Percentiles rank a stretch among this genome's conserved stretches.
phyloP scores from a whole-genome alignment of 2,113 vertebrate genomes.

The Anser brachyrhynchus region DNA sequence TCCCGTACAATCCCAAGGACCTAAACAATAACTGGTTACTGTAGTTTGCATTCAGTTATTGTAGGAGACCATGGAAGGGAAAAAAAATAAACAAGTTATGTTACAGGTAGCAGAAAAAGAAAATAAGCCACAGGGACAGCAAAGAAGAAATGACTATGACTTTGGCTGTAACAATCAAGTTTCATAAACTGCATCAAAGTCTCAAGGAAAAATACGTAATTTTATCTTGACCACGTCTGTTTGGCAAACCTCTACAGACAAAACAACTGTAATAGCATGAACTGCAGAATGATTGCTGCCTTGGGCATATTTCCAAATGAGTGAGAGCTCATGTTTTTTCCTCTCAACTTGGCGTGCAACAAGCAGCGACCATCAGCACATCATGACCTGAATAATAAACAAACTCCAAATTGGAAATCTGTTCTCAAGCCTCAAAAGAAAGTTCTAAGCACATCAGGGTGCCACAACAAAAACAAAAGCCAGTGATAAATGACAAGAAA shows the following conservation, averaged over 20 bases:
- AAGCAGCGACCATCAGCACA: constrained; percentile 3
- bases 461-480: not conserved
- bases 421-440: not conserved
- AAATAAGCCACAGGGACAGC: not conserved
- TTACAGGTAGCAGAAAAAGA: not conserved
- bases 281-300: constrained; percentile 12
- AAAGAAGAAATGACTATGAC: not conserved
- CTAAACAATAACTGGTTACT: not conserved
- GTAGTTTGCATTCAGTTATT: not conserved
- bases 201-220: constrained; percentile 52
- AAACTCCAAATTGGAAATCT: not conserved
- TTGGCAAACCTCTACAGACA: constrained; percentile 20
- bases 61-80: not conserved
- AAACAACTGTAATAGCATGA: constrained; percentile 33
- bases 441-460: not conserved
- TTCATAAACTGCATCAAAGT: not conserved
- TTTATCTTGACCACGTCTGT: constrained; percentile 32
- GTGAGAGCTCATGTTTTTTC: not conserved
- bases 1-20: not conserved
- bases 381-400: constrained; percentile 34
- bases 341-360: not conserved
- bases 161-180: constrained; percentile 1
- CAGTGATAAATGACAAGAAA: not conserved
- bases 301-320: constrained; percentile 41
- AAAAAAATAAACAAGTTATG: not conserved